Evolutionary conservation across 1,140 invertebrate genomes (phyloP), one percentile per base, ranked within the genome.

Genomic region (Lepidurus couesii): DNA sequence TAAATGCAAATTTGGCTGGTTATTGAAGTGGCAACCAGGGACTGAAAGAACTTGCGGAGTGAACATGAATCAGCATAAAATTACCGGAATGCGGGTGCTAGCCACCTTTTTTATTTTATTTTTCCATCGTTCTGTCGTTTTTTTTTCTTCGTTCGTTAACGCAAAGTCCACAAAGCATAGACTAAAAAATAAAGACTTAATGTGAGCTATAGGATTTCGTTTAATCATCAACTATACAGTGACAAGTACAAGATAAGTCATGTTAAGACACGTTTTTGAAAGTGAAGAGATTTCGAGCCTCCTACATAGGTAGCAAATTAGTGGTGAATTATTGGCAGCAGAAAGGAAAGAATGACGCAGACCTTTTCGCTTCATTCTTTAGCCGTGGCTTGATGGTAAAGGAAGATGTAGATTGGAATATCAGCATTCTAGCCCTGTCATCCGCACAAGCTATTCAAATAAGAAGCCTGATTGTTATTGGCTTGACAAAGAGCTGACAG

Each of bases 11-110:
- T 65, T 65, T 65, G 53, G 53, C 53, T 65, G 53, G 53, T 65
- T 65, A 65, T 65, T 65, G 53, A 65, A 65, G 53, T 65, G 53
- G 53, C 53, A 21, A 16, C 16, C 53, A 13, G 21, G 53, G 16
- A 65, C 16, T 7, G 4, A 16, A 47, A 16, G 53, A 21, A 65
- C 53, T 21, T 65, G 13, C 53, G 53, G n/a, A 65, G 53, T 65
- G 53, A 65, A 65, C 53, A 65, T 65, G 53, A 65, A 16, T 65
- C 53, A 65, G 53, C 53, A 65, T 65, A 65, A 65, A 65, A n/a
- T 65, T 13, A n/a, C 16, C 13, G 53, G 53, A 65, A 65, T 65
- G 53, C 53, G 53, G 53, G 53, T 65, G n/a, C 53, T n/a, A 65
- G 53, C 53, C 13, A 65, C 53, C 16, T 65, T 21, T 13, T 65